Conservation (phyloP, 1,140 invertebrate genomes). For the Prorops nasuta region DNA sequence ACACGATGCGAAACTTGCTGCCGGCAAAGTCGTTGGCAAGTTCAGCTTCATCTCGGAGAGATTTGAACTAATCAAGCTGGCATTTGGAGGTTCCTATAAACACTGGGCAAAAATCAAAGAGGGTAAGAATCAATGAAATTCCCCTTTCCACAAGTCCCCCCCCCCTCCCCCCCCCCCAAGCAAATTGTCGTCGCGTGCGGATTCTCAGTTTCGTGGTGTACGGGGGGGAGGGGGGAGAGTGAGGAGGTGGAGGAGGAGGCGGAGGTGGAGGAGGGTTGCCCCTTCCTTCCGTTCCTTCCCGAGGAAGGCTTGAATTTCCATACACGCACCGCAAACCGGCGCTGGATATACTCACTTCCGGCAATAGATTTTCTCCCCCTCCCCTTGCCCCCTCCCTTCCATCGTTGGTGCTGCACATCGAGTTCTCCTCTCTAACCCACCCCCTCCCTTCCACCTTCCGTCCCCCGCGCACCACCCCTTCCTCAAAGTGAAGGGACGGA, state of each 20-base stretch:
- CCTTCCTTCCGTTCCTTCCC: constrained; percentile 14
- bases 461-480: not conserved
- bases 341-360: constrained; percentile 54
- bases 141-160: too few relatives aligned
- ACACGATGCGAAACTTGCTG: too few relatives aligned
- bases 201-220: too few relatives aligned
- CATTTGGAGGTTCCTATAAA: too few relatives aligned
- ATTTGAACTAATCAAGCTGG: too few relatives aligned
- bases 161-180: not conserved
- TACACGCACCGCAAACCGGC: constrained; percentile 39
- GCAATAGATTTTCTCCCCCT: constrained; percentile 52
- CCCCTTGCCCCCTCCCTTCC: constrained; percentile 6
- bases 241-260: constrained; percentile 15
- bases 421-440: constrained; percentile 6
- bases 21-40: too few relatives aligned
- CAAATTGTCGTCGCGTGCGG: not conserved
- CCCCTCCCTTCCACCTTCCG: not conserved
- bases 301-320: constrained; percentile 49
- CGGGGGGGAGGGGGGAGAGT: constrained; percentile 12
- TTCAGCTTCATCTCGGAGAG: too few relatives aligned
- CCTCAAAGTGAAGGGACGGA: not conserved
- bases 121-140: too few relatives aligned
- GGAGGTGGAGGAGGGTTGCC: constrained; percentile 20
- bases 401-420: constrained; percentile 6
- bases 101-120: too few relatives aligned